Conservation (phyloP, 2,888 invertebrate species). For the Meiosimyza decipiens region DNA sequence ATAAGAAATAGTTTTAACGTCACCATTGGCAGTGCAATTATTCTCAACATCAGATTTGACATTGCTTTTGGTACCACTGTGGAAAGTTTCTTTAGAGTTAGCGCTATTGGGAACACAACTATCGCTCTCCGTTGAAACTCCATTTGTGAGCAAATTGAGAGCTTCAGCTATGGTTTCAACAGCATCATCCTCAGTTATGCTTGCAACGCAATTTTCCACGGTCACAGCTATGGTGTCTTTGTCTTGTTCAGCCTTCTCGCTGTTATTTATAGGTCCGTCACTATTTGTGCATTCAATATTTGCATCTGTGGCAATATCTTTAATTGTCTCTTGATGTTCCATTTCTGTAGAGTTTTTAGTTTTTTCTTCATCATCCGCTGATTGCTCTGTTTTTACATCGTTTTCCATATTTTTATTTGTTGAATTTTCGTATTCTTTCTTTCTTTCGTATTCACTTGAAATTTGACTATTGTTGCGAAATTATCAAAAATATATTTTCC, state of each 20-base stretch:
- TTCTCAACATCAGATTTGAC: too few relatives aligned
- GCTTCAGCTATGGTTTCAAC: not conserved
- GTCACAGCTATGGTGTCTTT: too few relatives aligned
- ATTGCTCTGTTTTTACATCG: conserved; percentile 3
- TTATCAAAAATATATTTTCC: not conserved
- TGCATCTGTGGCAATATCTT: too few relatives aligned
- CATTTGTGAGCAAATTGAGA: not conserved
- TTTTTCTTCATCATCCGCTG: not conserved
- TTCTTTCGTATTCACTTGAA: conserved; percentile 13
- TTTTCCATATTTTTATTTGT: conserved; percentile 23
- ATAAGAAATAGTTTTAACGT: not conserved
- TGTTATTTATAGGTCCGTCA: too few relatives aligned
- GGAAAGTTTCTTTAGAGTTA: not conserved
- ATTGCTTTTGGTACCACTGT: not conserved
- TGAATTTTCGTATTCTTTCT: conserved; percentile 5
- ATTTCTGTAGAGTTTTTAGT: not conserved
- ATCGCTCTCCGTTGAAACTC: too few relatives aligned
- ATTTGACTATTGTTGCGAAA: conserved; percentile 28
- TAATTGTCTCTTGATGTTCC: not conserved
- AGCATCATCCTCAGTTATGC: too few relatives aligned
- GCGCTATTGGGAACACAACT: not conserved
- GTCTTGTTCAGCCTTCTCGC: too few relatives aligned
- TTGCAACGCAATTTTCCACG: too few relatives aligned
- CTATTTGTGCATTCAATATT: too few relatives aligned
- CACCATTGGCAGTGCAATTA: not conserved